Evolutionary conservation across 23 tunicate species (phyloP).

Genomic region (Oikopleura dioica): DNA sequence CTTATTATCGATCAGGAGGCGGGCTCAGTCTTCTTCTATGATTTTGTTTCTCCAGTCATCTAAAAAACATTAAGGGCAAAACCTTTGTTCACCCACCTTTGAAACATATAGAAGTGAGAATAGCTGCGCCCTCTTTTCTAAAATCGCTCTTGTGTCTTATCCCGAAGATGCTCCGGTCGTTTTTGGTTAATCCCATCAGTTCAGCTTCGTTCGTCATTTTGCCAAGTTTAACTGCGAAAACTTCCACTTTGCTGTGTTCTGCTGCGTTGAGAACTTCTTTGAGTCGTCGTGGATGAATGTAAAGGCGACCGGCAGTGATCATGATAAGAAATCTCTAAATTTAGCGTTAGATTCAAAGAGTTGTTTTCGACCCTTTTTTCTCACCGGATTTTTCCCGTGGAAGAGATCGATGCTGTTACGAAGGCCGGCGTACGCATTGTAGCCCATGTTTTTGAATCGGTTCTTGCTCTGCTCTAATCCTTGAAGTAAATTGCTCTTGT

Average conservation of each 20-base stretch:
- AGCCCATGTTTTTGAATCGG: not conserved
- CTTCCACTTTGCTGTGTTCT: not conserved
- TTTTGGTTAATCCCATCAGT: not conserved
- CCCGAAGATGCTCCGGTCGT: too few species aligned
- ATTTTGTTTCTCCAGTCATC: too few species aligned
- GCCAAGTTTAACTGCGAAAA: not conserved
- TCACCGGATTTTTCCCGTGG: too few species aligned
- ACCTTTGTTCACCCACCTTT: too few species aligned
- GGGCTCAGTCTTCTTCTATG: too few species aligned
- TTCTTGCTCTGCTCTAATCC: not conserved
- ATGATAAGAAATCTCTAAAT: not conserved
- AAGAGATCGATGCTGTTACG: not conserved
- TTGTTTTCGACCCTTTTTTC: not conserved
- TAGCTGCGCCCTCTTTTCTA: too few species aligned
- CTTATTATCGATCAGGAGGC: too few species aligned
- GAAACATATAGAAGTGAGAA: too few species aligned
- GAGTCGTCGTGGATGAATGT: not conserved
- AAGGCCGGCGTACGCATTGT: not conserved
- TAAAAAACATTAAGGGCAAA: too few species aligned
- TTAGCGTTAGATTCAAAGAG: not conserved
- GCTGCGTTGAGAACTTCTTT: not conserved
- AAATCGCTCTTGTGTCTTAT: too few species aligned
- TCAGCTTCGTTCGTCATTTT: not conserved
- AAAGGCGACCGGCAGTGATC: not conserved
- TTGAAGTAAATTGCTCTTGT: not conserved